These are phyloP conservation scores for Leptonema lineaticorne DNA, from an alignment of 1,140 invertebrate genomes.

Conservation along the genomic window DNA sequence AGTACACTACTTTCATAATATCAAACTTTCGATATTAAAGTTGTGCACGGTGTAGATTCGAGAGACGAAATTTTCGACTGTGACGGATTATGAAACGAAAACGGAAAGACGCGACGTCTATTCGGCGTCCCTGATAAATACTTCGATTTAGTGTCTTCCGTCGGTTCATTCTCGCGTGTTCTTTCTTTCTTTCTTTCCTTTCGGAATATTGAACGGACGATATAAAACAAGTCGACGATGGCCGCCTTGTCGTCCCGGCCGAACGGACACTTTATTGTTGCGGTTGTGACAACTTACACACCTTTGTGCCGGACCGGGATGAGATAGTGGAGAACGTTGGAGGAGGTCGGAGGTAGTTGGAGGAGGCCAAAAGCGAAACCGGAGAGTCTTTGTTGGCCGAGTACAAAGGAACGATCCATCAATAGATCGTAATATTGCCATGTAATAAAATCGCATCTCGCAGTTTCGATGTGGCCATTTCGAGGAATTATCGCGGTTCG, in stretches of 20 bases:
- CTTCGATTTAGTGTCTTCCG: no score
- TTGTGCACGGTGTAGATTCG: no score
- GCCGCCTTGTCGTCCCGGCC: background rate
- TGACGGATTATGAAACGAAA: no score
- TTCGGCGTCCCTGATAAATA: no score
- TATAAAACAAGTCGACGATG: slow-evolving; percentile 36
- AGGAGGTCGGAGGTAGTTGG: no score
- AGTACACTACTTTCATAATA: no score
- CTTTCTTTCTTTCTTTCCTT: no score
- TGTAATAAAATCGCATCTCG: slow-evolving; percentile 13
- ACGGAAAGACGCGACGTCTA: no score
- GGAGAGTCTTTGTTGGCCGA: slow-evolving; percentile 6
- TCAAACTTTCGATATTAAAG: no score
- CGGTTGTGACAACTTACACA: slow-evolving; percentile 24
- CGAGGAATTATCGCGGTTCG: slow-evolving; percentile 1
- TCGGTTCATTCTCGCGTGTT: no score
- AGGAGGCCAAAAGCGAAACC: background rate
- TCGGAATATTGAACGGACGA: slow-evolving; percentile 23
- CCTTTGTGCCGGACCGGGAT: slow-evolving; percentile 34
- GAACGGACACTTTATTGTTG: slow-evolving; percentile 33
- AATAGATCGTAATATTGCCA: slow-evolving; percentile 9
- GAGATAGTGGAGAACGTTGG: no score
- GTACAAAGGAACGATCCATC: slow-evolving; percentile 24
- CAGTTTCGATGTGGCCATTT: background rate
- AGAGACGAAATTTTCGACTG: no score